These are phyloP conservation scores for Axinella damicornis DNA, from an alignment of 37 sponge, comb jelly and placozoan species.

Conservation along the genomic window DNA sequence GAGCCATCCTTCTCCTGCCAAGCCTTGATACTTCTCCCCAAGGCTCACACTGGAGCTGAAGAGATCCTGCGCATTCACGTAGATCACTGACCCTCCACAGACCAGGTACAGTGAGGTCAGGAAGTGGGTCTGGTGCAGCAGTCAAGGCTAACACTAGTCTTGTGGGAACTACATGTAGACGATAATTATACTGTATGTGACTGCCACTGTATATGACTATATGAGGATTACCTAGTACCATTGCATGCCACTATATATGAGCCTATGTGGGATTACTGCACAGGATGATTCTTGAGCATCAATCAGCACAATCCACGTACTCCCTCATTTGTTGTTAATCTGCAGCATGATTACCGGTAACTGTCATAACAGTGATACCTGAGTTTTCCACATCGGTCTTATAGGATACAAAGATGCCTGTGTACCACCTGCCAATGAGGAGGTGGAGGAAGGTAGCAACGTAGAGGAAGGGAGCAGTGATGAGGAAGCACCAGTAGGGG, in stretches of 20 bases:
- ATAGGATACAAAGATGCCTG: constrained; percentile 25
- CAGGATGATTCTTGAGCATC: too few species aligned
- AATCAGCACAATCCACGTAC: too few species aligned
- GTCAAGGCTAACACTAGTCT: too few species aligned
- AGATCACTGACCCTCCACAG: constrained; percentile 23
- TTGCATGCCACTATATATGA: too few species aligned
- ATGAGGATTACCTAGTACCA: too few species aligned
- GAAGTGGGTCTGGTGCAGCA: constrained; percentile 7
- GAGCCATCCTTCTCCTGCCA: background rate
- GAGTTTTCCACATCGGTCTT: too few species aligned
- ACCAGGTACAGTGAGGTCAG: constrained; percentile 21
- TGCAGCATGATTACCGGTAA: too few species aligned
- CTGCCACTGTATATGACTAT: too few species aligned
- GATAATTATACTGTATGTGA: too few species aligned
- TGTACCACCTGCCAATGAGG: constrained; percentile 27
- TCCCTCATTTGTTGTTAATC: too few species aligned
- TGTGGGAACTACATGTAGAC: too few species aligned
- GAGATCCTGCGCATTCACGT: background rate
- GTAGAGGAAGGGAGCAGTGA: constrained; percentile 25
- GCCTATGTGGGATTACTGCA: too few species aligned
- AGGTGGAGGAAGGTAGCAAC: constrained; percentile 23
- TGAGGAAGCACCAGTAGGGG: constrained; percentile 39
- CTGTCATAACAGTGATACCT: constrained; percentile 1
- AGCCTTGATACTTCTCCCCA: background rate
- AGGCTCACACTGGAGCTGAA: background rate